Evolutionary conservation across 2,113 vertebrate species (phyloP), one percentile per base, ranked within the genome.

Genomic region (Macrotis lagotis): DNA sequence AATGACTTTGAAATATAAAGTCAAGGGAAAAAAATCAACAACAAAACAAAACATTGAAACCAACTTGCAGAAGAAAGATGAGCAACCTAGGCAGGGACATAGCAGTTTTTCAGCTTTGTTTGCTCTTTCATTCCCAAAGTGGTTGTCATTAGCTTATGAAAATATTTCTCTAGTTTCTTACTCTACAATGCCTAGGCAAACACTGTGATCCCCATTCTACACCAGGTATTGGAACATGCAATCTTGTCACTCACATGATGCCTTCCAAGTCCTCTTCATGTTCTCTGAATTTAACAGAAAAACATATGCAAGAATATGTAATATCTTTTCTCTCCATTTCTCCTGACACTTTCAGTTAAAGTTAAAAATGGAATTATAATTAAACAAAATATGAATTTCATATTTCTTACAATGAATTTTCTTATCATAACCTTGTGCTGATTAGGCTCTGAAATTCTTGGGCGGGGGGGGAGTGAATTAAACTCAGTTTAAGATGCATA

Each of bases 1-100:
- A 96, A 95, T 93, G 47, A 90, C 55, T 94, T 91, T 92, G 94
- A 96, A 95, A 96, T 93, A 93, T 92, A 96, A 94, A 94, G 89
- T 83, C 93, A 96, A 94, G 37, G 66, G 6, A 44, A 66, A 66
- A 66, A 31, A 55, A 66, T 14, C n/a, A 44, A 22, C 52, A 66
- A 66, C 31, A 37, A 66, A 66, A 83, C 16, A 83, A 22, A 44
- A 44, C 66, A 83, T 24, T 93, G 59, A 93, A 96, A 95, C 94
- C 95, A 90, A 49, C 93, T 96, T 66, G 74, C 94, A 91, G 94
- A 90, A 94, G 89, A 91, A 96, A 94, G 90, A 93, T 51, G 55
- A 51, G 66, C 93, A 96, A 5, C 2, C 8, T 48, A 28, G 37
- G 74, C 47, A 93, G 52, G 9, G 95, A 94, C 53, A 88, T 95